Conservation (phyloP, 35 echinoderm and acorn worm species). For the Diadema setosum region DNA sequence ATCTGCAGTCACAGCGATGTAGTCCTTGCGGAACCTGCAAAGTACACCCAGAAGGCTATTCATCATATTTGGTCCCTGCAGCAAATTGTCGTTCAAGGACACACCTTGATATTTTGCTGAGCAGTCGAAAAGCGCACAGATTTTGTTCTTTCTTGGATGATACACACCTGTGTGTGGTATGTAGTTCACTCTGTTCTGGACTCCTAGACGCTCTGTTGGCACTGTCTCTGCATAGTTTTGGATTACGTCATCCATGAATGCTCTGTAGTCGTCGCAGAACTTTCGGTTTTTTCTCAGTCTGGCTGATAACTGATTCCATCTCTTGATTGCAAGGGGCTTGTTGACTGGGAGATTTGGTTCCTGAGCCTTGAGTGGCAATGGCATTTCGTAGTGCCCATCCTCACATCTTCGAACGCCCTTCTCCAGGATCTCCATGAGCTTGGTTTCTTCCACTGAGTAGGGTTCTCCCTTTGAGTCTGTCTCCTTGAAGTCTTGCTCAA, state of each 20-base stretch:
- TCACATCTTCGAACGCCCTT: background rate
- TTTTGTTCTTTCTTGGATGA: constrained; percentile 51
- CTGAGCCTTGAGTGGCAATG: constrained; percentile 18
- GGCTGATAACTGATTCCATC: constrained; percentile 21
- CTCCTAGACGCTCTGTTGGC: background rate
- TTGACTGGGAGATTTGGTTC: constrained; percentile 50
- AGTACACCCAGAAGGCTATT: constrained; percentile 60
- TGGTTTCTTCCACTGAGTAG: constrained; percentile 52
- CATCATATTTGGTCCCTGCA: background rate
- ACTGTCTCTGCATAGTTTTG: constrained; percentile 64
- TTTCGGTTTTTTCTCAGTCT: constrained; percentile 30
- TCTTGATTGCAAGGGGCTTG: background rate
- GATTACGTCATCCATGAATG: constrained; percentile 28
- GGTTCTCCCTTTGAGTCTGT: background rate
- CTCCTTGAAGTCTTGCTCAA: constrained; percentile 24
- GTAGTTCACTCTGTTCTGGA: constrained; percentile 28
- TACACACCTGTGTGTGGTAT: constrained; percentile 56
- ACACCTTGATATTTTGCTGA: background rate
- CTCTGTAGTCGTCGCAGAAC: constrained; percentile 34
- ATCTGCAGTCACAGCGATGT: too few relatives aligned
- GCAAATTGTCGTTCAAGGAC: background rate
- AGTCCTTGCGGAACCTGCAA: constrained; percentile 43
- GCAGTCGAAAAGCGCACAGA: constrained; percentile 63
- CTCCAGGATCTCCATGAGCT: constrained; percentile 23
- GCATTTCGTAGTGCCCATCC: constrained; percentile 65